Evolutionary conservation across 2,113 vertebrate species (phyloP), one percentile per base, ranked within the genome.

Genomic region (Ondatra zibethicus): DNA sequence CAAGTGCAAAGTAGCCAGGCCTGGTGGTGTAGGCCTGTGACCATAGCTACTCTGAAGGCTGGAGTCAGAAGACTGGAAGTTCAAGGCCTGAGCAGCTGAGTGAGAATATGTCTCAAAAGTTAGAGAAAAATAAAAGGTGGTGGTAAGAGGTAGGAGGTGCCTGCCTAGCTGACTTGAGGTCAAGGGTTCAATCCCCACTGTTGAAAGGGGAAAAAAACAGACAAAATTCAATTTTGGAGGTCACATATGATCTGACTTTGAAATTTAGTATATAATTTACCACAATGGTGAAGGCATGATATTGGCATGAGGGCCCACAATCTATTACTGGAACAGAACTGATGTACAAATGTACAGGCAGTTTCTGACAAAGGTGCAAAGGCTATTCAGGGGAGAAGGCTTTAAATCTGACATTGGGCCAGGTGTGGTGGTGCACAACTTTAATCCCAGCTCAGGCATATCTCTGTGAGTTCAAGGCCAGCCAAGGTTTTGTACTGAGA

Each of bases 341-440:
- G 65, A 70, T 5, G 1, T 52, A 88, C 82, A 87, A 7, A 39
- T 47, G 55, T 0, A 9, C 0, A 9, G 39, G 3, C 58, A 8
- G 2, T 58, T 47, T 29, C 14, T 89, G 85, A 31, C 82, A 55
- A 33, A 12, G 4, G 68, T 39, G 23, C 5, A 50, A n/a, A 87
- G 58, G 16, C 52, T 5, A 3, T 7, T 47, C 91, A 1, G 25
- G 9, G 25, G 68, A 50, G 89, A 92, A 85, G 81, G 39, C 78
- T 58, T 81, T 55, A 58, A 58, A 58, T 13, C 0, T 61, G 80
- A 61, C 4, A 42, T 5, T 8, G 12, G 58, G 58, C 58, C 55
- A 63, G n/a, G 25, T 39, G 12, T 29, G 39, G n/a, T 13, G 14
- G 25, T 42, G 7, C n/a, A 42, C n/a, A n/a, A 39, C 55, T 42